A percentile compares a stretch with the other conserved stretches of the same genome.
Conservation (phyloP, 1,140 invertebrate genomes). For the Drosophila leontia region DNA sequence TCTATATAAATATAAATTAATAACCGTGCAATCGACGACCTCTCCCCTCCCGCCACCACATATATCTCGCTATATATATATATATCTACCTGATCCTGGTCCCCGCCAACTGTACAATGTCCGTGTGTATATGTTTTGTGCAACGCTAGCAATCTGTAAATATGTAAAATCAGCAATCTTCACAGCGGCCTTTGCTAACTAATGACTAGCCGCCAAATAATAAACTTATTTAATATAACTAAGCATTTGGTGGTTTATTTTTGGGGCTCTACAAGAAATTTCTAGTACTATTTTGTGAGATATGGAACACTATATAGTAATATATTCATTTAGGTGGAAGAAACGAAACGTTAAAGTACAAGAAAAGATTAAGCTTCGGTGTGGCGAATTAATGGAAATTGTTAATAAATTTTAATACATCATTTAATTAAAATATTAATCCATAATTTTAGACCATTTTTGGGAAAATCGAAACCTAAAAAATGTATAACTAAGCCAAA, state of each 20-base stretch:
- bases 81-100: constrained; percentile 6
- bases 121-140: constrained; percentile 28
- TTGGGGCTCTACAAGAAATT: too few species aligned
- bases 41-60: not conserved
- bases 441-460: too few species aligned
- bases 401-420: too few species aligned
- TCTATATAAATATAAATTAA: constrained; percentile 4
- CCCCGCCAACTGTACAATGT: constrained; percentile 26
- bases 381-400: too few species aligned
- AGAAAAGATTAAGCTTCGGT: too few species aligned
- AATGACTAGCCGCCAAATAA: constrained; percentile 40
- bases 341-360: too few species aligned
- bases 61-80: constrained; percentile 24
- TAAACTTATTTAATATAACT: constrained; percentile 18
- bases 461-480: too few species aligned
- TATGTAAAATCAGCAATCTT: constrained; percentile 39
- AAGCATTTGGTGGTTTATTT: not conserved
- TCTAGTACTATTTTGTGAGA: too few species aligned
- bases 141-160: constrained; percentile 35
- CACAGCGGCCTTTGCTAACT: constrained; percentile 33
- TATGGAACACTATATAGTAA: too few species aligned
- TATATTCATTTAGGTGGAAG: too few species aligned
- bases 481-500: too few species aligned
- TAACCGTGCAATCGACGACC: constrained; percentile 26
- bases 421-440: too few species aligned